Base-by-base conservation (phyloP, 92 coral and sea anemone species). In the Paragorgia papillata region DNA sequence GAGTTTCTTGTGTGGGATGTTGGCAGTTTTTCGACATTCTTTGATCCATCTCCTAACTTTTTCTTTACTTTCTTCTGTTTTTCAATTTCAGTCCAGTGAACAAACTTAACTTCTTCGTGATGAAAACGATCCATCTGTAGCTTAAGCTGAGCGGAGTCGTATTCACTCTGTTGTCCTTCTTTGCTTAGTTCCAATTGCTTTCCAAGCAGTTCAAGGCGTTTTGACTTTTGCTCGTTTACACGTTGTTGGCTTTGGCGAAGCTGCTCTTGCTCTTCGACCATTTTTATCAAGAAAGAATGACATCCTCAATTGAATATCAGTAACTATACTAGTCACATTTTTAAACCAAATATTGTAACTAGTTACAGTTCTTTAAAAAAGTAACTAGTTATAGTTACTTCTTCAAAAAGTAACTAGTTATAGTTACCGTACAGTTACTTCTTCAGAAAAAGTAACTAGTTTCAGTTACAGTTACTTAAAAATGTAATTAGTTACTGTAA, bases 231-330 rank as follows among this genome's bases (percentile, higher is more conserved):
- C 68, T 88, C 94, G 12, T 83, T 74, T 28, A 87, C 87, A 10
- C 64, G 87, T 37, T 81, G 73, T 19, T 75, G 88, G 8, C 82
- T 54, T 32, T 53, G 62, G 9, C 69, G 69, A 3, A 79, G 69
- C 34, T 53, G 76, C 0, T 79, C 51, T 35, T 93, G 96, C 74
- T 93, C 97, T 48, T 90, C 97, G 0, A 93, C 71, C n/a, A 93
- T 76, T 35, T 79, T 78, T 26, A 91, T 86, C 97, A 90, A 51
- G 17, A 33, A 28, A 79, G 18, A n/a, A n/a, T n/a, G n/a, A n/a
- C n/a, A n/a, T n/a, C n/a, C n/a, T n/a, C n/a, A n/a, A n/a, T n/a
- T n/a, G n/a, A n/a, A n/a, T n/a, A n/a, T n/a, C n/a, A n/a, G n/a
- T n/a, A n/a, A n/a, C n/a, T n/a, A n/a, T n/a, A n/a, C n/a, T n/a